Base-by-base conservation (phyloP, 2,113 vertebrate species). In the Limanda limanda region DNA sequence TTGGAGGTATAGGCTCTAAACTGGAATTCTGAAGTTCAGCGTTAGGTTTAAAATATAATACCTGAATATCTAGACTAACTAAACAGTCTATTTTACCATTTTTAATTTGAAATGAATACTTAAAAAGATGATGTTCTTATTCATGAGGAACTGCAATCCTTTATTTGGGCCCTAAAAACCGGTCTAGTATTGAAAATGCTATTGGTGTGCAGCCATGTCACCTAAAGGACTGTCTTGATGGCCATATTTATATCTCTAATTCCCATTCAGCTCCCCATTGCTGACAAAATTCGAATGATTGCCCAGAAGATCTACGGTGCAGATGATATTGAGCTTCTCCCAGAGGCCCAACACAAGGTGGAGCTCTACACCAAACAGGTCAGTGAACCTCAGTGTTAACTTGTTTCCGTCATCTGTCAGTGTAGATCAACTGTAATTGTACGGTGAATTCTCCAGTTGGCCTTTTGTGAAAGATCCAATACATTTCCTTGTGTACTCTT, bases 241-340 rank as follows among this genome's bases (percentile, higher is more conserved):
- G 13, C 20, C 27, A 6, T 56, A 23, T 64, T 1, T 74, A 5
- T 56, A 5, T 59, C 17, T 70, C 0, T 54, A 14, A 55, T 23
- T 74, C 35, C 35, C 25, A 51, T 69, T 52, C 52, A 99, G 98
- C 94, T 98, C 55, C 95, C 97, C 7, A 62, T 99, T 58, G 45
- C 91, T 66, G 97, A 99, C 57, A 99, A 99, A 88, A 99, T 99
- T 88, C 93, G 96, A 70, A 95, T 95, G 76, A 99, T 99, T 47
- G 97, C 97, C 7, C 96, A 96, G 92, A 97, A 96, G 88, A 95
- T 99, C 86, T 99, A 99, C 0, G 98, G 98, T n/a, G 98, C 98
- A 0, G 95, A 95, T 10, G 96, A 99, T 70, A 91, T 99, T 18
- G 97, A 98, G 76, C 95, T 99, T 1, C 94, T 98, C 45, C 97